A percentile compares a stretch with the other conserved stretches of the same genome.
phyloP scores from a whole-genome alignment of 2,113 vertebrate species.

The Anguilla japonica region DNA sequence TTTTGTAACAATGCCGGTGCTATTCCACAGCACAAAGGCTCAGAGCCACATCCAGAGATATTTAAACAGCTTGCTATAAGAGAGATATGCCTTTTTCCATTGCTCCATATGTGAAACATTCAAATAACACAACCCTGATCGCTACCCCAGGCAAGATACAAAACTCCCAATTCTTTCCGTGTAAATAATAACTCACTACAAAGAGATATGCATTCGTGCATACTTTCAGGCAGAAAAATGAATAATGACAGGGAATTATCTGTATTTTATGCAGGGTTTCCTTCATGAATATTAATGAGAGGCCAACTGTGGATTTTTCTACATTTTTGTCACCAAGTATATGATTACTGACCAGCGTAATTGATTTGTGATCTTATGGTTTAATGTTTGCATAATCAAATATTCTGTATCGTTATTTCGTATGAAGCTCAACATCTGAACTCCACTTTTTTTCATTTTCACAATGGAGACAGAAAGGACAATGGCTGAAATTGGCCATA shows the following conservation, averaged over 20 bases:
- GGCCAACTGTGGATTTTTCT: neutral
- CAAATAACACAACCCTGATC: neutral
- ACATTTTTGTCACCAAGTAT: neutral
- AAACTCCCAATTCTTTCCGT: neutral
- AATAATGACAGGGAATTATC: neutral
- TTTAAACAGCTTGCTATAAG: neutral
- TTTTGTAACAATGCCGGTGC: neutral
- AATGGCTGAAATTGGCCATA: neutral
- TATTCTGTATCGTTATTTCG: neutral
- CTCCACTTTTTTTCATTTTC: neutral
- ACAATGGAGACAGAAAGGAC: neutral
- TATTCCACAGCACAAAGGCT: neutral
- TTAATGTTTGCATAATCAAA: neutral
- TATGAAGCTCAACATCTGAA: neutral
- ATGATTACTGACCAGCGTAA: neutral
- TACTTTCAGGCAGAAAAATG: neutral
- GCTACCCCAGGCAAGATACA: neutral
- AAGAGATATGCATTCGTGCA: neutral
- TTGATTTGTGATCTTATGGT: neutral
- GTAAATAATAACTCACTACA: neutral
- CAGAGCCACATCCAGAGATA: neutral
- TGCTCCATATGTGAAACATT: neutral
- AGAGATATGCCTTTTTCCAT: neutral
- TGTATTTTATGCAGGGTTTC: neutral
- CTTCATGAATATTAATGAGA: neutral